Percentiles rank a stretch among this genome's conserved stretches.
These are phyloP conservation scores for Echinometra lucunter DNA, from an alignment of 53 echinoderm and acorn worm species.

Conservation along the genomic window DNA sequence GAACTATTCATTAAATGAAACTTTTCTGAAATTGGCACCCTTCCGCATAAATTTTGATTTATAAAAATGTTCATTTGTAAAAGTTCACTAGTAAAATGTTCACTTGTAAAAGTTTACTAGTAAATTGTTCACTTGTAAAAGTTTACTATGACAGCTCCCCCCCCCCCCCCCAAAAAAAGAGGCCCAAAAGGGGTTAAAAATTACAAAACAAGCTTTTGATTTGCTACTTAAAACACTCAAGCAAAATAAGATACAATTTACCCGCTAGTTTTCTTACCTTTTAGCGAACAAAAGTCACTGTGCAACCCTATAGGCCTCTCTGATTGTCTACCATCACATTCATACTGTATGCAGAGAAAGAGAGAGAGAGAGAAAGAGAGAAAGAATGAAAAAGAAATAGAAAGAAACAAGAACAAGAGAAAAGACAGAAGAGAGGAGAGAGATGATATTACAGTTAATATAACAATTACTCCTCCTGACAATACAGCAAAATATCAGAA, in stretches of 20 bases:
- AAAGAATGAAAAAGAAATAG: neutral
- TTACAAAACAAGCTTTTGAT: neutral
- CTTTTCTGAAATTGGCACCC: no score
- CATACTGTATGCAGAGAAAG: conserved; percentile 24
- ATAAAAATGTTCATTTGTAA: no score
- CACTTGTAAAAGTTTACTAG: no score
- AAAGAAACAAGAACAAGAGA: neutral
- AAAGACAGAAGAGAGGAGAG: neutral
- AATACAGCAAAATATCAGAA: neutral
- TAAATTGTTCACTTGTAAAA: no score
- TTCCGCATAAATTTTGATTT: no score
- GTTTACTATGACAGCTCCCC: no score
- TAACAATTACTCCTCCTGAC: neutral
- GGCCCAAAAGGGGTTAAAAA: no score
- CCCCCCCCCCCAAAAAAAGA: no score
- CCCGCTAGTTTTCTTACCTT: conserved; percentile 28
- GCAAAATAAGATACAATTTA: no score
- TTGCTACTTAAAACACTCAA: no score
- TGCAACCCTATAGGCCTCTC: conserved; percentile 50
- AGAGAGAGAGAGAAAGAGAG: conserved; percentile 3
- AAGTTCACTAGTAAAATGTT: no score
- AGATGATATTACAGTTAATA: neutral
- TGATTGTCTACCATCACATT: conserved; percentile 32
- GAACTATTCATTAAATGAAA: no score
- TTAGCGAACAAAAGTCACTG: conserved; percentile 51